Evolutionary conservation across 1,140 invertebrate species (phyloP).

Genomic region (Papilio helenus): DNA sequence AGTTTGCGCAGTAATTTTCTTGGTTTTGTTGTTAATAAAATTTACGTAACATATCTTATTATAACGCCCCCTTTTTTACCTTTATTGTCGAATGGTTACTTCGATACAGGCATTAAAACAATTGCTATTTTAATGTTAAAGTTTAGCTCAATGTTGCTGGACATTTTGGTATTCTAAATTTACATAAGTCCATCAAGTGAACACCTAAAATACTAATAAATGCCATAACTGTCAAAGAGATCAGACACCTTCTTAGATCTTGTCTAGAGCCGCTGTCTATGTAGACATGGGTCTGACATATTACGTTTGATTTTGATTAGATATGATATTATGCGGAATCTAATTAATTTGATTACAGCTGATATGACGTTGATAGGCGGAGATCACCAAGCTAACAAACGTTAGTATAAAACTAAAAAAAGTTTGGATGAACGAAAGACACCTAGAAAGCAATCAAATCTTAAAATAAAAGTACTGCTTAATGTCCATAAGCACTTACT

Average conservation of each 20-base stretch:
- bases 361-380: neutral
- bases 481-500: neutral
- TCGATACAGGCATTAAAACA: too few relatives aligned
- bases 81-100: too few relatives aligned
- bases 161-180: too few relatives aligned
- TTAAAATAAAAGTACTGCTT: neutral
- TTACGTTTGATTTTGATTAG: constrained; percentile 1
- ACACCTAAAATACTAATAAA: neutral
- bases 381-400: neutral
- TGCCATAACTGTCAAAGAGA: neutral
- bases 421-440: neutral
- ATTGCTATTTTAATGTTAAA: too few relatives aligned
- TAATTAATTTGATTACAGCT: neutral
- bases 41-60: neutral
- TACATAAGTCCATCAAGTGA: neutral
- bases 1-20: constrained; percentile 14
- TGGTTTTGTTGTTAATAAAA: constrained; percentile 6
- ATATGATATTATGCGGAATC: neutral
- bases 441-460: neutral
- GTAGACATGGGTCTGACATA: constrained; percentile 9
- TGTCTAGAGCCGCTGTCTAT: neutral
- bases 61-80: neutral
- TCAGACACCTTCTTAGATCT: neutral
- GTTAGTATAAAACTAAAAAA: neutral
- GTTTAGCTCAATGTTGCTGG: too few relatives aligned